A percentile compares a stretch with the other conserved stretches of the same genome.
Conservation (phyloP, 2,113 vertebrate genomes). For the Hippopotamus amphibius region DNA sequence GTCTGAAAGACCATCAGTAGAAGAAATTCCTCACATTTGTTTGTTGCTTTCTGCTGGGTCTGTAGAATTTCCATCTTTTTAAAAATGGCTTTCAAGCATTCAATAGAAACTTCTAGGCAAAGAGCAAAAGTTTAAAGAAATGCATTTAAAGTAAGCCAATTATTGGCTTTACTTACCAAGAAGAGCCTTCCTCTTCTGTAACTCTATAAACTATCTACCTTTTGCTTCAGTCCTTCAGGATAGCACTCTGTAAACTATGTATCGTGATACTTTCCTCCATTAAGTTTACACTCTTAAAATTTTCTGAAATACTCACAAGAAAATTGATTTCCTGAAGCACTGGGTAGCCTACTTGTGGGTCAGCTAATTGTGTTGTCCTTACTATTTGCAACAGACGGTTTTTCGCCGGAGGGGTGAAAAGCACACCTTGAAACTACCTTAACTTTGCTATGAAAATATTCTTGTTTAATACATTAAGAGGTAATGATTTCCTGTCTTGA, state of each 20-base stretch:
- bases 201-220: neutral
- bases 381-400: neutral
- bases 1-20: neutral
- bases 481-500: constrained; percentile 23
- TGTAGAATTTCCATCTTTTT: constrained; percentile 24
- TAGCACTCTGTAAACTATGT: neutral
- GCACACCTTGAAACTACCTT: neutral
- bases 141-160: constrained; percentile 2
- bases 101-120: neutral
- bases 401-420: neutral
- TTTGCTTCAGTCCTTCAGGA: constrained; percentile 20
- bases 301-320: neutral
- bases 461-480: constrained; percentile 44
- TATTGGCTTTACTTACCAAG: constrained; percentile 25
- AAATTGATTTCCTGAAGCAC: constrained; percentile 52
- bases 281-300: constrained; percentile 53
- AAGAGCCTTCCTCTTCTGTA: neutral
- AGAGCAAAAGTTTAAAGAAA: constrained; percentile 40
- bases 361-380: neutral
- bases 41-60: constrained; percentile 37
- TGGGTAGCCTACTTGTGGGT: constrained; percentile 17
- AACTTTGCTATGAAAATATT: constrained; percentile 44
- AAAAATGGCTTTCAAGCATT: constrained; percentile 19
- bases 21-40: neutral
- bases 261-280: constrained; percentile 46